Percentiles rank a stretch among this genome's conserved stretches.
Conservation (phyloP, 1,140 invertebrate genomes). For the Platorchestia sp. region DNA sequence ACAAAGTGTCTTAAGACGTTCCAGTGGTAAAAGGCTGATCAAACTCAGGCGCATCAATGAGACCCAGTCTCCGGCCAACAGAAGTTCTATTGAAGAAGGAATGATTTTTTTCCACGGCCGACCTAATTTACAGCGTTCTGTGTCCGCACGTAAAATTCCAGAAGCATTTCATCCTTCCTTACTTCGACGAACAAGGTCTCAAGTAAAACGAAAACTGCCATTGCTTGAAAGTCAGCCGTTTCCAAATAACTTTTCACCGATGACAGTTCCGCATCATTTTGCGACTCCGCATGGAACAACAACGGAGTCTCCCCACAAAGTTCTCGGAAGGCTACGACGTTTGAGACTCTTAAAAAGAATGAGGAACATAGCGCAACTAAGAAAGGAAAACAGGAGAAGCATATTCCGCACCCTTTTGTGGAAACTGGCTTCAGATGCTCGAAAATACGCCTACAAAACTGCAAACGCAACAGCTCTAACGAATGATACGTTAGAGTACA, state of each 20-base stretch:
- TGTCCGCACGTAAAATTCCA: background rate
- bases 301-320: background rate
- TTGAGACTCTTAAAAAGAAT: conserved; percentile 32
- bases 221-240: background rate
- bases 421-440: conserved; percentile 13
- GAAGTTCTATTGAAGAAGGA: background rate
- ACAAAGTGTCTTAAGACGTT: background rate
- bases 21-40: background rate
- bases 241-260: background rate
- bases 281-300: background rate
- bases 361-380: background rate
- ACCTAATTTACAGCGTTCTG: background rate
- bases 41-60: conserved; percentile 5
- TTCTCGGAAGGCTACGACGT: background rate
- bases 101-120: background rate
- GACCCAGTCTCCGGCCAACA: background rate
- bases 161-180: background rate
- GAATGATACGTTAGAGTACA: background rate
- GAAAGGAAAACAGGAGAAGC: conserved; percentile 4
- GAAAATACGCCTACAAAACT: conserved; percentile 4
- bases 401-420: background rate
- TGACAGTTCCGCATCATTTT: background rate
- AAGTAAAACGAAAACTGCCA: background rate
- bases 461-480: background rate
- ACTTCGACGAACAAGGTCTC: background rate